Evolutionary conservation across 1,140 invertebrate species (phyloP).

Genomic region (Batillaria attramentaria): DNA sequence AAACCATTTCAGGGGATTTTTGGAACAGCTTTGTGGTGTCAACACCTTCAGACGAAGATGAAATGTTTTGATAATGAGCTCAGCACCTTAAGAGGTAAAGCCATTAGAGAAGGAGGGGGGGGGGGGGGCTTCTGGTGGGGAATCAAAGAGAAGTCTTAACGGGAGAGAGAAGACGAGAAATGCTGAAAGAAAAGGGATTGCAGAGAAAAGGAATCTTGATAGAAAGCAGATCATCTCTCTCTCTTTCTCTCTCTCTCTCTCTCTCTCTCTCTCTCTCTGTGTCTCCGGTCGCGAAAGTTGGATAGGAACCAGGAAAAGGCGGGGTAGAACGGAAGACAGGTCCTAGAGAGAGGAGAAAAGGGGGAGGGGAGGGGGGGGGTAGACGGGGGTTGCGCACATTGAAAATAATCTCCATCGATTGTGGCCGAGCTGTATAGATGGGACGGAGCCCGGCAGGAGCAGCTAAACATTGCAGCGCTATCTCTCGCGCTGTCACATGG

Average conservation of each 20-base stretch:
- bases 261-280: not conserved
- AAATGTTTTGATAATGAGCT: too few species aligned
- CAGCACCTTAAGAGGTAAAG: too few species aligned
- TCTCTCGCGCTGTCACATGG: constrained; percentile 30
- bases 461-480: constrained; percentile 28
- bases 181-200: not conserved
- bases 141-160: too few species aligned
- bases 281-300: not conserved
- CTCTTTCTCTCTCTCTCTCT: not conserved
- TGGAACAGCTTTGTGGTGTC: too few species aligned
- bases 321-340: not conserved
- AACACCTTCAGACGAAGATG: too few species aligned
- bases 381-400: not conserved
- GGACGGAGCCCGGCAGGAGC: constrained; percentile 6
- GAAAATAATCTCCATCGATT: constrained; percentile 33
- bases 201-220: not conserved
- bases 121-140: too few species aligned
- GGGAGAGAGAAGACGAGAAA: not conserved
- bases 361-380: not conserved
- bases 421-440: constrained; percentile 25
- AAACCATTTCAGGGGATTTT: too few species aligned
- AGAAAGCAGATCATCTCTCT: not conserved
- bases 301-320: not conserved
- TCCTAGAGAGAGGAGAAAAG: not conserved
- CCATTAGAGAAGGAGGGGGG: too few species aligned